Conservation (phyloP, 2,888 invertebrate genomes). For the Phania funesta region DNA sequence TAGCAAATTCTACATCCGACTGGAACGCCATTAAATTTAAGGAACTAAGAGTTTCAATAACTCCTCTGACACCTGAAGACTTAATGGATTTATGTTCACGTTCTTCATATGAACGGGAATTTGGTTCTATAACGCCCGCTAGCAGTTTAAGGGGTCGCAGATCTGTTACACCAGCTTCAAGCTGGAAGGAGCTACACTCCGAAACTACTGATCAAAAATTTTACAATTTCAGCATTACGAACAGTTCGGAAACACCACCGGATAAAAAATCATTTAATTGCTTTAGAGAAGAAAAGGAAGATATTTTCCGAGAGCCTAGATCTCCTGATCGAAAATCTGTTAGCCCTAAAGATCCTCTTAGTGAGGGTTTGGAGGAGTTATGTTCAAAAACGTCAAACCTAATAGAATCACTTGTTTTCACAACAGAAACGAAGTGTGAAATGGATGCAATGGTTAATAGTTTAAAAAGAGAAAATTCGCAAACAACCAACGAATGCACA, state of each 20-base stretch:
- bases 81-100: constrained; percentile 60
- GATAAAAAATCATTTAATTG: constrained; percentile 23
- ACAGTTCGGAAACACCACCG: neutral
- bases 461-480: constrained; percentile 4
- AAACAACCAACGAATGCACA: neutral
- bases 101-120: constrained; percentile 57
- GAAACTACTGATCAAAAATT: constrained; percentile 35
- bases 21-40: constrained; percentile 59
- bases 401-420: constrained; percentile 17
- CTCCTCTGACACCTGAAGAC: constrained; percentile 51
- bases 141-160: constrained; percentile 35
- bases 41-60: constrained; percentile 49
- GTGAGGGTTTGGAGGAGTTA: constrained; percentile 1
- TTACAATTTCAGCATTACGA: neutral
- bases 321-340: constrained; percentile 19
- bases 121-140: constrained; percentile 41
- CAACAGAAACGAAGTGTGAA: neutral
- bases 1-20: constrained; percentile 28
- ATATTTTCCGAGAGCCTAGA: constrained; percentile 16
- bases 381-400: neutral
- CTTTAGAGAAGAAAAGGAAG: constrained; percentile 28
- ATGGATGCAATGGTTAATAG: neutral
- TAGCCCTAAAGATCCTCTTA: constrained; percentile 13
- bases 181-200: constrained; percentile 8
- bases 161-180: constrained; percentile 51